phyloP scores from a whole-genome alignment of 64 coral and sea anemone genomes.

The Porites australiensis region DNA sequence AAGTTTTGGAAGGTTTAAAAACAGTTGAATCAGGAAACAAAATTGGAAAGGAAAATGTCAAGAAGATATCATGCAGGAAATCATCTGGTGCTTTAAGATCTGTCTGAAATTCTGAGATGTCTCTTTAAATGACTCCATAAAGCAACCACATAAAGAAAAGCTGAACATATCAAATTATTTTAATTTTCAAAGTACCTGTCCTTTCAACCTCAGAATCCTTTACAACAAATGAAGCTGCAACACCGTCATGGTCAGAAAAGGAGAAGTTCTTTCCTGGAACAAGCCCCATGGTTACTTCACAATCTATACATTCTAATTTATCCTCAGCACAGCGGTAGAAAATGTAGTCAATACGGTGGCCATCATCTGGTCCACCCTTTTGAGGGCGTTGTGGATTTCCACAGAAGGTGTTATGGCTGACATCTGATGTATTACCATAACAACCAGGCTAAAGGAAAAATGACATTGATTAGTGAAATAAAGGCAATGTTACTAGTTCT shows the following conservation, averaged over 20 bases:
- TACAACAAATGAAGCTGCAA: slow-evolving; percentile 70
- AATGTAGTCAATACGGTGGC: slow-evolving; percentile 88
- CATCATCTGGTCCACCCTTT: slow-evolving; percentile 64
- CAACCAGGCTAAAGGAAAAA: slow-evolving; percentile 61
- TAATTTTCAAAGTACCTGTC: not conserved
- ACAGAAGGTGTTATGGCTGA: slow-evolving; percentile 78
- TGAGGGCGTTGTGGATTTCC: not conserved
- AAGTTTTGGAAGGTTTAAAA: too few species aligned
- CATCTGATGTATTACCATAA: slow-evolving; percentile 90
- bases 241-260: slow-evolving; percentile 89
- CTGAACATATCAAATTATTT: too few species aligned
- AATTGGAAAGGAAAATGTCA: too few species aligned
- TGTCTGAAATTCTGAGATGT: too few species aligned
- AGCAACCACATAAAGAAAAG: too few species aligned
- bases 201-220: not conserved
- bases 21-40: too few species aligned
- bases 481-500: too few species aligned
- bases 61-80: too few species aligned
- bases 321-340: slow-evolving; percentile 52
- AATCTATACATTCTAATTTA: slow-evolving; percentile 51
- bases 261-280: slow-evolving; percentile 84
- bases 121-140: too few species aligned
- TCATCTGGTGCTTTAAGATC: too few species aligned
- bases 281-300: slow-evolving; percentile 80
- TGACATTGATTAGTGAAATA: not conserved